phyloP scores from a whole-genome alignment of 2,113 vertebrate species.

The Oenanthe melanoleuca region DNA sequence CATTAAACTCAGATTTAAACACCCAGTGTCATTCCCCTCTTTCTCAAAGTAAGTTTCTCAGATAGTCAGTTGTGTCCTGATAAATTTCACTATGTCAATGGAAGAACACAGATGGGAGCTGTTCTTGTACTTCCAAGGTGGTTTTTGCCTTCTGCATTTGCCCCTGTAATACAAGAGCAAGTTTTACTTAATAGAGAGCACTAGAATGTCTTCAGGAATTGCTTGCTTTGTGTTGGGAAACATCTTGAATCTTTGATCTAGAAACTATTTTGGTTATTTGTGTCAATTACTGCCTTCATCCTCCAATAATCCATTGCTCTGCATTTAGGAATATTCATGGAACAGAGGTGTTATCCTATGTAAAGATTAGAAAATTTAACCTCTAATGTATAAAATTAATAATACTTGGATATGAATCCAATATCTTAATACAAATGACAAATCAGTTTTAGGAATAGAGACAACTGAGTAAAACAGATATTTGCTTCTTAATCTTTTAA shows the following conservation, averaged over 20 bases:
- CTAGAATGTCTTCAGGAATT: not conserved
- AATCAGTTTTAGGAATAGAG: not conserved
- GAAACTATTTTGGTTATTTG: not conserved
- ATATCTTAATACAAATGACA: not conserved
- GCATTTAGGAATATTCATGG: not conserved
- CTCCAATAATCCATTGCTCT: not conserved
- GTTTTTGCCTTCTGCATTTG: not conserved
- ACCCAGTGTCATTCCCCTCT: not conserved
- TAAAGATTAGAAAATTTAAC: not conserved
- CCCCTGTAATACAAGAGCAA: not conserved
- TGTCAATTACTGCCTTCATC: not conserved
- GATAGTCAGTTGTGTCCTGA: not conserved
- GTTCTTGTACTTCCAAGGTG: not conserved
- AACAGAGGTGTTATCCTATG: not conserved
- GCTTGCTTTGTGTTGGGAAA: not conserved
- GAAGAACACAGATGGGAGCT: not conserved
- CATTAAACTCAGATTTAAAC: not conserved
- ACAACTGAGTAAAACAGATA: not conserved
- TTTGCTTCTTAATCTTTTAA: not conserved
- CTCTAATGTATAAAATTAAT: not conserved
- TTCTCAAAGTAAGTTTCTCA: not conserved
- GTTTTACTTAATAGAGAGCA: not conserved
- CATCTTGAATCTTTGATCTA: not conserved
- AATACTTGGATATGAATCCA: not conserved
- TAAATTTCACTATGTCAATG: not conserved